Evolutionary conservation across 2,113 vertebrate species (phyloP), one percentile per base, ranked within the genome.

Genomic region (Maccullochella peelii): DNA sequence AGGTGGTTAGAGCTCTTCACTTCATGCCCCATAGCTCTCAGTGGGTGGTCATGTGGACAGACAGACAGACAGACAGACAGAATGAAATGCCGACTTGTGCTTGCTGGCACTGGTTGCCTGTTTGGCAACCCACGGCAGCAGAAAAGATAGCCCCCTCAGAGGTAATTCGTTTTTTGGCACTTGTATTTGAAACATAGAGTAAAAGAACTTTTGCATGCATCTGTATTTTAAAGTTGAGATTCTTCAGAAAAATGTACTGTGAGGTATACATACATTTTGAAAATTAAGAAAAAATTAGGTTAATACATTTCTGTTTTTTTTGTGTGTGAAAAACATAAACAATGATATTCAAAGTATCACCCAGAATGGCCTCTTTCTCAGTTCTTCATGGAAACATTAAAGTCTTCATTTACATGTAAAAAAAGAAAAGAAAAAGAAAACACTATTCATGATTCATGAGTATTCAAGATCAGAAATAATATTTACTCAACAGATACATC

Each of bases 11-110:
- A 76, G 79, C 30, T 20, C 50, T 44, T 81, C 25, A 21, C 55
- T 86, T 86, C 68, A 73, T 36, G 86, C 20, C 25, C 33, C 47
- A 9, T 1, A 67, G 85, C 78, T 80, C 90, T 91, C 70, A 50
- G 91, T 94, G 93, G 94, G 93, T 95, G 94, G 94, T 89, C 94
- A 83, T 25, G 33, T 16, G 52, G 59, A 58, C 73, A 62, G 80
- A 67, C 66, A 73, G 69, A 80, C 62, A 68, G 49, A 25, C 71
- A 61, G 75, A 69, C 63, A 84, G 78, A 78, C 47, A 79, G 72
- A 72, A 6, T 38, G 83, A 79, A 62, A 85, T 20, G 42, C 66
- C 54, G 54, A 74, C 83, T 70, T 68, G 30, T 65, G 74, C 47
- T 73, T 70, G 25, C 79, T 59, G 84, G 67, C 69, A 70, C 57